Percentiles rank a stretch among this genome's conserved stretches.
phyloP scores from a whole-genome alignment of 2,113 vertebrate species.

The Thalassarche chlororhynchos region DNA sequence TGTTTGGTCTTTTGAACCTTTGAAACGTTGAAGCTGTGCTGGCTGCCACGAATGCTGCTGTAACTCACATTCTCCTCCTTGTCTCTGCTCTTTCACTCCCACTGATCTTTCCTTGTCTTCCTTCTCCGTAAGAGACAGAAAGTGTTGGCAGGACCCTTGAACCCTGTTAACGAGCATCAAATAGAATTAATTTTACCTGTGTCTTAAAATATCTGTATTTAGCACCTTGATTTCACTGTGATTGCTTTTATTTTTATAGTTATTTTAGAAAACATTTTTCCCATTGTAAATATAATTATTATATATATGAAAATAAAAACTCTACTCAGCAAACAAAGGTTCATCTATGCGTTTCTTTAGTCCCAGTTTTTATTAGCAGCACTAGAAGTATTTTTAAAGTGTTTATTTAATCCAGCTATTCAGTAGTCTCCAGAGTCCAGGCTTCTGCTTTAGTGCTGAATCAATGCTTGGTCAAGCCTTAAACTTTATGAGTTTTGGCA shows the following conservation, averaged over 20 bases:
- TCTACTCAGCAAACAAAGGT: background rate
- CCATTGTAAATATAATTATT: background rate
- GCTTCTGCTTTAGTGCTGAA: constrained; percentile 66
- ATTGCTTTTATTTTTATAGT: background rate
- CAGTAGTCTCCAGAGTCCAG: constrained; percentile 63
- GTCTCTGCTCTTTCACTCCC: background rate
- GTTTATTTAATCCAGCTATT: constrained; percentile 69
- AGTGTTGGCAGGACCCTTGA: background rate
- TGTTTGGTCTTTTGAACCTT: background rate
- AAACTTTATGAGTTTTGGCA: constrained; percentile 77
- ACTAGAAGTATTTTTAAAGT: constrained; percentile 50
- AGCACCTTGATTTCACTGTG: background rate
- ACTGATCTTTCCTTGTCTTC: background rate
- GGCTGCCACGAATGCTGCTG: accelerated
- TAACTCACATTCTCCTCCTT: background rate
- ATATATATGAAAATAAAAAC: background rate
- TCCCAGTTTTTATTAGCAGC: constrained; percentile 54
- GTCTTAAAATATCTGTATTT: background rate
- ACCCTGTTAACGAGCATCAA: background rate
- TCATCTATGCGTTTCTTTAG: constrained; percentile 20
- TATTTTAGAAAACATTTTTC: background rate
- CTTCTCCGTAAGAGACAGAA: background rate
- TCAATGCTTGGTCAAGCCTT: constrained; percentile 77
- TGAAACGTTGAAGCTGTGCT: background rate
- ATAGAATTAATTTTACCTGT: background rate